Conservation (phyloP, 2,797 vertebrate species). For the Glyptemys insculpta region DNA sequence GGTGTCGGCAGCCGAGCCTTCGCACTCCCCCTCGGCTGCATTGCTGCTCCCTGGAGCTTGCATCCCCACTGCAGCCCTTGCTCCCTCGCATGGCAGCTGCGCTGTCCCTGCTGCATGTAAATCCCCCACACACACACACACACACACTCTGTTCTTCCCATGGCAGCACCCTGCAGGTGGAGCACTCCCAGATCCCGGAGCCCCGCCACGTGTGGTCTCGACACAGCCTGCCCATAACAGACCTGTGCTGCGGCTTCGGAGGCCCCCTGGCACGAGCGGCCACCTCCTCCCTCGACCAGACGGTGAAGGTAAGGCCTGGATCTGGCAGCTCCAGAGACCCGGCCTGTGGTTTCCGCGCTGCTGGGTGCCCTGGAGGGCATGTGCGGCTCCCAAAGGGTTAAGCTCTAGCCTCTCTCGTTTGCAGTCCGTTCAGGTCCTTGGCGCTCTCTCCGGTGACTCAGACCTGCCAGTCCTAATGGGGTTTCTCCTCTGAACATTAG, state of each 20-base stretch:
- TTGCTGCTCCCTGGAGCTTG: not conserved
- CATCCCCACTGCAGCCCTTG: not conserved
- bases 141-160: not conserved
- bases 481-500: slow-evolving; percentile 16
- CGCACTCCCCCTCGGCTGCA: fast-evolving
- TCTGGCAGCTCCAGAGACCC: fast-evolving
- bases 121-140: no score
- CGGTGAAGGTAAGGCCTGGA: slow-evolving; percentile 87
- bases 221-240: slow-evolving; percentile 95
- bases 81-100: not conserved
- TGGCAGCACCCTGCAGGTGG: slow-evolving; percentile 90
- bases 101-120: not conserved
- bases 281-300: slow-evolving; percentile 94
- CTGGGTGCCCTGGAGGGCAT: not conserved
- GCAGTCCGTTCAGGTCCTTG: slow-evolving; percentile 45
- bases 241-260: slow-evolving; percentile 94
- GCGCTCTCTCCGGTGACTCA: slow-evolving; percentile 60
- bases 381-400: not conserved
- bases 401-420: not conserved
- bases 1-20: not conserved
- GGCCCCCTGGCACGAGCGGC: slow-evolving; percentile 90
- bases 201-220: slow-evolving; percentile 92
- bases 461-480: slow-evolving; percentile 51
- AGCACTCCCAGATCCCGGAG: slow-evolving; percentile 85
- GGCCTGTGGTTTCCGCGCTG: not conserved